Conservation (phyloP, 1,140 invertebrate species). For the Zaprionus ornatus region DNA sequence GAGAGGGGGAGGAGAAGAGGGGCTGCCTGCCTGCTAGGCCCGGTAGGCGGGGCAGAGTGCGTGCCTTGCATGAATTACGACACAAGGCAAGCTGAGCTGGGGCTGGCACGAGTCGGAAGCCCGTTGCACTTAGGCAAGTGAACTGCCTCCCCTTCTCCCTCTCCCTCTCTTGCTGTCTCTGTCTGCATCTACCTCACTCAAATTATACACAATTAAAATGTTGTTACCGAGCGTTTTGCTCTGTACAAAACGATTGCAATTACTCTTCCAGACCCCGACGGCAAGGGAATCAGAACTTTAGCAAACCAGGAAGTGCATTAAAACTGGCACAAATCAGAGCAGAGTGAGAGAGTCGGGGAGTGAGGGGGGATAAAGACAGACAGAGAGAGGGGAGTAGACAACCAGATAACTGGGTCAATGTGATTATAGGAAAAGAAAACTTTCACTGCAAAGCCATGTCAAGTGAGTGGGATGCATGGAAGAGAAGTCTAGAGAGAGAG, state of each 20-base stretch:
- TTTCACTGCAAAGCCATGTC: conserved; percentile 57
- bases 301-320: conserved; percentile 33
- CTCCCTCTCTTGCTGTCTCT: neutral
- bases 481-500: conserved; percentile 2
- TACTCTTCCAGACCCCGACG: conserved; percentile 3
- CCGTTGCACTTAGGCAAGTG: neutral
- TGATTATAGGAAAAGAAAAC: conserved; percentile 62
- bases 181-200: neutral
- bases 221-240: conserved; percentile 32
- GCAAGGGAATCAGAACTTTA: conserved; percentile 32
- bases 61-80: conserved; percentile 51
- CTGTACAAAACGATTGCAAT: conserved; percentile 41
- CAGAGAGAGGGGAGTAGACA: neutral
- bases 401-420: conserved; percentile 56
- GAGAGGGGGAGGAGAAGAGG: neutral
- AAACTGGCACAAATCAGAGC: conserved; percentile 38
- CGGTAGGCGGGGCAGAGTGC: conserved; percentile 24
- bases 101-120: conserved; percentile 29
- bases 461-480: conserved; percentile 50
- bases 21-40: neutral
- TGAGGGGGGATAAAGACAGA: neutral
- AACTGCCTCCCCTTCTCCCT: neutral
- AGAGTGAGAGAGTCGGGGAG: neutral
- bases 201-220: conserved; percentile 56
- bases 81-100: conserved; percentile 10